phyloP scores from a whole-genome alignment of 2,888 invertebrate genomes.

The Allophyes oxyacanthae region DNA sequence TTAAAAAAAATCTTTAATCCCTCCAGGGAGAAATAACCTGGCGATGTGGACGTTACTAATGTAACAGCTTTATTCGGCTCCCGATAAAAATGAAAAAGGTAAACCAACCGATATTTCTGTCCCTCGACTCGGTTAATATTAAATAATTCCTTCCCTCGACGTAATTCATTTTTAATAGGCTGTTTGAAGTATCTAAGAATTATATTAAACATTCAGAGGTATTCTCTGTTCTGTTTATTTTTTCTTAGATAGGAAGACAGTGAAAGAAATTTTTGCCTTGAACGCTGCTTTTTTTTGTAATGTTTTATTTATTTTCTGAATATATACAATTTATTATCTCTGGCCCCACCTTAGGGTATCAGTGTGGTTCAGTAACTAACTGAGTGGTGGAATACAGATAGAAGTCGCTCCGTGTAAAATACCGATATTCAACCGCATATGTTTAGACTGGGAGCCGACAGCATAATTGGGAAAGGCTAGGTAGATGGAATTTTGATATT shows the following conservation, averaged over 20 bases:
- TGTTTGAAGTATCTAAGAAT: slow-evolving; percentile 13
- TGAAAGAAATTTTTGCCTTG: slow-evolving; percentile 7
- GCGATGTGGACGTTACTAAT: slow-evolving; percentile 65
- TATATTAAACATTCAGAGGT: too few relatives aligned
- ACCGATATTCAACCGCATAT: too few relatives aligned
- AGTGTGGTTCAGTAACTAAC: too few relatives aligned
- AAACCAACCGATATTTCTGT: slow-evolving; percentile 34
- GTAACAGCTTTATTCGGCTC: slow-evolving; percentile 47
- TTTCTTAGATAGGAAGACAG: neutral
- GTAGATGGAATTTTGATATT: too few relatives aligned
- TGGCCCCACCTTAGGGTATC: too few relatives aligned
- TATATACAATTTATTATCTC: too few relatives aligned
- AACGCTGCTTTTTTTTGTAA: too few relatives aligned
- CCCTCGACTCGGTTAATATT: slow-evolving; percentile 17
- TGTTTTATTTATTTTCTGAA: too few relatives aligned
- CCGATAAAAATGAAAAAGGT: slow-evolving; percentile 40
- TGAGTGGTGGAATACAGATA: too few relatives aligned
- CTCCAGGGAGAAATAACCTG: slow-evolving; percentile 50
- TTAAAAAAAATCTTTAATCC: slow-evolving; percentile 1
- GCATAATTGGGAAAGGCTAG: too few relatives aligned
- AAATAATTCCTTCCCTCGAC: slow-evolving; percentile 27
- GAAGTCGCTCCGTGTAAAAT: too few relatives aligned
- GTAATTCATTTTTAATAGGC: slow-evolving; percentile 26
- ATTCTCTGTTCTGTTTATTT: slow-evolving; percentile 13
- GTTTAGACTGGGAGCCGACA: too few relatives aligned